Conservation (phyloP, 1,140 invertebrate genomes). For the Caenorhabditis remanei region DNA sequence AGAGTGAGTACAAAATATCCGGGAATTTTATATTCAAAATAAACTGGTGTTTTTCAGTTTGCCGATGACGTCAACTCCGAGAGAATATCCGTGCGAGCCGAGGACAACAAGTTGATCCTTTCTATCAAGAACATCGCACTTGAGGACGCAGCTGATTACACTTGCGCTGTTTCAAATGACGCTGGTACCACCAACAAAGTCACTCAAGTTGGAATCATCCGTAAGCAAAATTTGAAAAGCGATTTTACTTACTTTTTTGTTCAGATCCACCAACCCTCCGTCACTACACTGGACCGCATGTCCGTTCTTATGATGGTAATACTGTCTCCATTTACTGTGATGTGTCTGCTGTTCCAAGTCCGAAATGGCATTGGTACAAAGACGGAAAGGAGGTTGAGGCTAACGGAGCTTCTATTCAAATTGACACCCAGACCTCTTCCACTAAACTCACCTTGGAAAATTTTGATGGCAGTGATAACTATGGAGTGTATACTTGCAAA, state of each 20-base stretch:
- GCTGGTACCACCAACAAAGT: slow-evolving; percentile 57
- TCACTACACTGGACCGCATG: slow-evolving; percentile 5
- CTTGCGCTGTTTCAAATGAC: slow-evolving; percentile 61
- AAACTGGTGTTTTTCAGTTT: slow-evolving; percentile 15
- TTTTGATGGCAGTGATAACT: slow-evolving; percentile 53
- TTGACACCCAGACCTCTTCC: slow-evolving; percentile 25
- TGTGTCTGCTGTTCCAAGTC: slow-evolving; percentile 60
- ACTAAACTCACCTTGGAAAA: slow-evolving; percentile 51
- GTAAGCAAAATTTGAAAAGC: slow-evolving; percentile 37
- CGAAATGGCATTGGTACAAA: slow-evolving; percentile 63
- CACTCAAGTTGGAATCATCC: slow-evolving; percentile 59
- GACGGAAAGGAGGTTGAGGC: slow-evolving; percentile 63
- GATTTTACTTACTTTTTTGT: background rate
- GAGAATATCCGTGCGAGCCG: slow-evolving; percentile 36
- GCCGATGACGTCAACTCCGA: slow-evolving; percentile 42
- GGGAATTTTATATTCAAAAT: background rate
- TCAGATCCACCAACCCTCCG: slow-evolving; percentile 62
- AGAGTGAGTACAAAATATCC: slow-evolving; percentile 25
- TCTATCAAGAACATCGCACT: slow-evolving; percentile 39
- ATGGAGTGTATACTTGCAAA: slow-evolving; percentile 58
- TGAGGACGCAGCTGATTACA: slow-evolving; percentile 65
- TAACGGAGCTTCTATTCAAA: slow-evolving; percentile 55
- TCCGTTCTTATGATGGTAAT: slow-evolving; percentile 58
- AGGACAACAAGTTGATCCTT: slow-evolving; percentile 59
- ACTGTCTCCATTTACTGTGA: slow-evolving; percentile 61